Percentiles rank a stretch among this genome's conserved stretches.
phyloP scores from a whole-genome alignment of 2,888 invertebrate species.

The Pachycephus smyrnensis region DNA sequence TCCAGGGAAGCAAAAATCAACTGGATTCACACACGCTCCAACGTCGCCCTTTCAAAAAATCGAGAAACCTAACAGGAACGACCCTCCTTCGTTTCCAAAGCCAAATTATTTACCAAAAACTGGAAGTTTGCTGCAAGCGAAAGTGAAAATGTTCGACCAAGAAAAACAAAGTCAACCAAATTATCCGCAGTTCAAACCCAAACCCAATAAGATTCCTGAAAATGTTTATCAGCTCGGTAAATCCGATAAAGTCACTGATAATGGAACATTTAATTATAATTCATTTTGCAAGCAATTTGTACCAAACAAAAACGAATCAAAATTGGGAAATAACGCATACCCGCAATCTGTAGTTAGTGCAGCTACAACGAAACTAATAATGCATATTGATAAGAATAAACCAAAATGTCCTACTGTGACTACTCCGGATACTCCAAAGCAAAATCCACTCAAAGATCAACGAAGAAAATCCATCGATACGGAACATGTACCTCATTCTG shows the following conservation, averaged over 20 bases:
- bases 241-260: constrained; percentile 34
- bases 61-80: constrained; percentile 32
- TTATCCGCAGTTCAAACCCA: constrained; percentile 12
- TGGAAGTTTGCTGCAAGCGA: constrained; percentile 43
- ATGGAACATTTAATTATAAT: constrained; percentile 49
- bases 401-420: neutral
- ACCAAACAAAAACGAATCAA: neutral
- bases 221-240: constrained; percentile 35
- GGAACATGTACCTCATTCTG: neutral
- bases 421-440: neutral
- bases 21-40: constrained; percentile 58
- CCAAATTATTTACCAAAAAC: constrained; percentile 44
- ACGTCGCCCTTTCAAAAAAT: constrained; percentile 61
- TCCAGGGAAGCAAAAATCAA: constrained; percentile 11
- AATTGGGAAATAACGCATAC: neutral
- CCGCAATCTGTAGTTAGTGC: neutral
- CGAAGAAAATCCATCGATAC: neutral
- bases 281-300: constrained; percentile 53
- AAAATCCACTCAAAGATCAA: neutral
- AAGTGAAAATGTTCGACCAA: constrained; percentile 54
- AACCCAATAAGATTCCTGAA: constrained; percentile 10
- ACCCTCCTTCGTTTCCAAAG: constrained; percentile 33
- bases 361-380: neutral
- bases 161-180: constrained; percentile 16
- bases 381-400: neutral